Evolutionary conservation across 1,140 invertebrate species (phyloP), one percentile per base, ranked within the genome.

Genomic region (Probaryconus sp.): DNA sequence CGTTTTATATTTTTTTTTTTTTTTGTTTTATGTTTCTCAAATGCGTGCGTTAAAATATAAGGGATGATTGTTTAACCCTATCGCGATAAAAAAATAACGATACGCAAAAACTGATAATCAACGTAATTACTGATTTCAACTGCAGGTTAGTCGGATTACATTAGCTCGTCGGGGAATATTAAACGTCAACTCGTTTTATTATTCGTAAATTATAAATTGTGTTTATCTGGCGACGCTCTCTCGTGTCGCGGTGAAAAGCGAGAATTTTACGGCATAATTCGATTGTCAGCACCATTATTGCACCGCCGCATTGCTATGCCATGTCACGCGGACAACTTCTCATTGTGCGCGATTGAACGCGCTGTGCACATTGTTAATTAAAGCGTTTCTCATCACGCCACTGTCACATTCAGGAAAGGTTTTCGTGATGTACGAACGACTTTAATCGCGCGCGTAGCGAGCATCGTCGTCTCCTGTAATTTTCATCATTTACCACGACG

Each of bases 331-430:
- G 83, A 82, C 83, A 84, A 87, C 82, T 87, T 82, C 79, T 78
- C 81, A 86, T 86, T 85, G 84, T 87, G 65, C 65, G 47, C 79
- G 78, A 83, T 81, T 84, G 78, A 82, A 79, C 76, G 79, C 78
- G 82, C 81, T 80, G 78, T 71, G 73, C 80, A 83, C 81, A 84
- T 85, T 86, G 85, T 86, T 86, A 85, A 87, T 87, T 87, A 86
- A 87, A 86, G 81, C 83, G 79, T 80, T 77, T 81, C 71, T 78
- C 80, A 80, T 75, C 79, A 80, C 77, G 70, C 73, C 76, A 78
- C 80, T 80, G 83, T 78, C 77, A 75, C 64, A 79, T 78, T 82
- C 76, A 77, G 61, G 76, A 65, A 82, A 77, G 76, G 77, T 79
- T 74, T 74, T 80, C 71, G 76, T 72, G 75, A 82, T 80, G 67